These are phyloP conservation scores for Cyclargus thomasi DNA, from an alignment of 1,140 invertebrate genomes.

Conservation along the genomic window DNA sequence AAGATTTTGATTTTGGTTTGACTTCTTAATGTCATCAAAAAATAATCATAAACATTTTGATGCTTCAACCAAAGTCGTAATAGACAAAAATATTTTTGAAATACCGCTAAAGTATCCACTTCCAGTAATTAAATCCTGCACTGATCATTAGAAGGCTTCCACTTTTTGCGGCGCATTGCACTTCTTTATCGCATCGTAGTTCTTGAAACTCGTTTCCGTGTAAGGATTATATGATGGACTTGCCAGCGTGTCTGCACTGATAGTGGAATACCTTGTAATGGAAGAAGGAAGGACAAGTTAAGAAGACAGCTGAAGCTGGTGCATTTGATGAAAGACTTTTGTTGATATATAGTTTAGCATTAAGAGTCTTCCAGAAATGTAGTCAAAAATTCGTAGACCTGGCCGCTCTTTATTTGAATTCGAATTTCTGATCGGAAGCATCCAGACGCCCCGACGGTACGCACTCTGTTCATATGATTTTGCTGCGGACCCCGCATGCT, in stretches of 20 bases:
- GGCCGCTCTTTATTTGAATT: no score
- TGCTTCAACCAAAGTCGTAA: not conserved
- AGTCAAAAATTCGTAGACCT: no score
- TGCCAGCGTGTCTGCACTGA: not conserved
- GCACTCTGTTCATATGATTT: no score
- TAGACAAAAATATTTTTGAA: not conserved
- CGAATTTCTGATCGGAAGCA: no score
- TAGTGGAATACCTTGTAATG: not conserved
- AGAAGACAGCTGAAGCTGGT: not conserved
- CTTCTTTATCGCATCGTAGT: constrained; percentile 1
- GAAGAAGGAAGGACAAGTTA: not conserved
- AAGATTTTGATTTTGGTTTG: no score
- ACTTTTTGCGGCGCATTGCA: not conserved
- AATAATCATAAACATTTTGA: no score
- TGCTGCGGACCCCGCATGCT: no score
- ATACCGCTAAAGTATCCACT: not conserved
- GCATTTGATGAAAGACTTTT: not conserved
- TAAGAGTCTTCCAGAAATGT: no score
- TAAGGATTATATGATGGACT: constrained; percentile 1
- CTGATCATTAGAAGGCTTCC: not conserved
- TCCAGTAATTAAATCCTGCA: not conserved
- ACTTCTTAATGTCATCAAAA: no score
- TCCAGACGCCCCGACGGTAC: no score
- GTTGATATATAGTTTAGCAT: no score
- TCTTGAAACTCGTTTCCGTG: not conserved